phyloP scores from a whole-genome alignment of 37 sponge, comb jelly and placozoan genomes.

The Amphimedon queenslandica region DNA sequence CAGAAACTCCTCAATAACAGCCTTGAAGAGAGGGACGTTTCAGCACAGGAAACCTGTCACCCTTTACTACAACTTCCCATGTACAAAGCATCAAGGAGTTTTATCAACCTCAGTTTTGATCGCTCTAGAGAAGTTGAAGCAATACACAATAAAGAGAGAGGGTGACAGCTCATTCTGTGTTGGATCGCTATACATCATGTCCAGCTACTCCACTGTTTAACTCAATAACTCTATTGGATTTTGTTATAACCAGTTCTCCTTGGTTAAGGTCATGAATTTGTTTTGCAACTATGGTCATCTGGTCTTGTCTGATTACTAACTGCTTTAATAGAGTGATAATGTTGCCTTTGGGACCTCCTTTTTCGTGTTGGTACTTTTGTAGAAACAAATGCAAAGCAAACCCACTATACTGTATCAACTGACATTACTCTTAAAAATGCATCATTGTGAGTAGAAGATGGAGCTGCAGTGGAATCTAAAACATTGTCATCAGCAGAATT shows the following conservation, averaged over 20 bases:
- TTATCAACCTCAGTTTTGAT: too few species aligned
- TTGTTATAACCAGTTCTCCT: conserved; percentile 2
- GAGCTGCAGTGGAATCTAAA: background rate
- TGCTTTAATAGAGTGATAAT: background rate
- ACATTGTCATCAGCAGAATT: background rate
- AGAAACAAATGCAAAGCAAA: background rate
- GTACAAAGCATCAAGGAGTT: too few species aligned
- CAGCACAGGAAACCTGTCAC: too few species aligned
- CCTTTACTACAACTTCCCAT: too few species aligned
- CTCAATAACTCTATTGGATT: too few species aligned
- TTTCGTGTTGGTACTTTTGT: background rate
- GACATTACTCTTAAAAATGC: conserved; percentile 1
- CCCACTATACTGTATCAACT: background rate
- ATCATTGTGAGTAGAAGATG: background rate
- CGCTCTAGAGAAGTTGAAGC: too few species aligned
- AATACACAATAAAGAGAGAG: too few species aligned
- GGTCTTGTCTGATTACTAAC: background rate
- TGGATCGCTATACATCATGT: too few species aligned
- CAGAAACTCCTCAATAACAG: too few species aligned
- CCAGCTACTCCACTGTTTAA: too few species aligned
- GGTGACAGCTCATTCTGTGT: too few species aligned
- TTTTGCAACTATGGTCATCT: background rate
- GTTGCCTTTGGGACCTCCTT: background rate
- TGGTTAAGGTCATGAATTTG: background rate
- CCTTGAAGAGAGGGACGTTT: too few species aligned